These are phyloP conservation scores for Blastomussa wellsi DNA, from an alignment of 92 coral and sea anemone genomes.

Conservation along the genomic window DNA sequence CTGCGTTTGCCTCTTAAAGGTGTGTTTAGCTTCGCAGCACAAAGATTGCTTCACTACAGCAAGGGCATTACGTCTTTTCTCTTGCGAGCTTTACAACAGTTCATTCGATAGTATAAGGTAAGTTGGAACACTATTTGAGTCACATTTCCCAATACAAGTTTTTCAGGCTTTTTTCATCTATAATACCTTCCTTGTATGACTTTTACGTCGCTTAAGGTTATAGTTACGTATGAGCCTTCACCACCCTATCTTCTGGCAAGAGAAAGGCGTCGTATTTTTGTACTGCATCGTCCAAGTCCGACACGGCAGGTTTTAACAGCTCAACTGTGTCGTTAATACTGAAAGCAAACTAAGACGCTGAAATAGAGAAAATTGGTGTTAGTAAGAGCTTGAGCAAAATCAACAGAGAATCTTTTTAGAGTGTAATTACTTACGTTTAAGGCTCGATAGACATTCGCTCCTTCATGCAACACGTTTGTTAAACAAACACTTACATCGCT, in stretches of 20 bases:
- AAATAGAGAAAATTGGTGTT: not conserved
- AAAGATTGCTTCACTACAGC: not conserved
- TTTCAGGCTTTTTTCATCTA: not conserved
- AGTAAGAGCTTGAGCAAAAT: not conserved
- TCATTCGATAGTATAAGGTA: not conserved
- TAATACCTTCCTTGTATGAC: conserved; percentile 1
- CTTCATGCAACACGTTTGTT: not conserved
- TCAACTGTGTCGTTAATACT: not conserved
- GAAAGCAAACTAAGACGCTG: not conserved
- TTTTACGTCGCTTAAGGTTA: conserved; percentile 10
- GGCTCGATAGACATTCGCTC: not conserved
- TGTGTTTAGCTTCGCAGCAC: conserved; percentile 17
- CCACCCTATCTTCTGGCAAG: conserved; percentile 25
- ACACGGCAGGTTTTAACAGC: not conserved
- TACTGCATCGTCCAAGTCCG: not conserved
- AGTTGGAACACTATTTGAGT: not conserved
- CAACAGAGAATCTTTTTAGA: not conserved
- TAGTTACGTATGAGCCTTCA: conserved; percentile 17
- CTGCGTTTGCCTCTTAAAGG: conserved; percentile 21
- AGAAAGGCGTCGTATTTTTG: not conserved
- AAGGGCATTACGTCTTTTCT: not conserved
- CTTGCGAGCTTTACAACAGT: not conserved
- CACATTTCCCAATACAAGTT: not conserved
- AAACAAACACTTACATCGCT: conserved; percentile 13
- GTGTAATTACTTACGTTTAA: not conserved